Evolutionary conservation across 1,140 invertebrate genomes (phyloP).

Genomic region (Aphis gossypii): DNA sequence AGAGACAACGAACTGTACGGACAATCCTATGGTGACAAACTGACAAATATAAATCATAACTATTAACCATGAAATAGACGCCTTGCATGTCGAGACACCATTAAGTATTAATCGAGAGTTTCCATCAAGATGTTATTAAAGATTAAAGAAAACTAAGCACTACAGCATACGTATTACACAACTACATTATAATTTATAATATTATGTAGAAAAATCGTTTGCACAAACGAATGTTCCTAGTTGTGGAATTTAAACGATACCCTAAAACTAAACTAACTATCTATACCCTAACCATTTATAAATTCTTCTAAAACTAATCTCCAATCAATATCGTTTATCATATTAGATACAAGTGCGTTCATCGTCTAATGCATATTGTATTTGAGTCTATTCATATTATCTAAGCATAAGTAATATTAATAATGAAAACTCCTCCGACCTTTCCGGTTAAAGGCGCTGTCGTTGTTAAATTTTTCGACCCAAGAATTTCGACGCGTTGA

Average conservation of each 20-base stretch:
- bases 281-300: no score
- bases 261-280: not conserved
- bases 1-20: not conserved
- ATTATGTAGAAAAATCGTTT: not conserved
- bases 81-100: not conserved
- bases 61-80: not conserved
- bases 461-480: not conserved
- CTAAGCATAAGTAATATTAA: not conserved
- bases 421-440: fast-evolving
- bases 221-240: not conserved
- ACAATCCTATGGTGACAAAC: not conserved
- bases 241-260: not conserved
- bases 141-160: not conserved
- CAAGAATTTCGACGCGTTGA: not conserved
- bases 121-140: not conserved
- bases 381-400: not conserved
- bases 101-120: not conserved
- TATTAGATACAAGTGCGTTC: no score
- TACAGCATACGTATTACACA: no score
- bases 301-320: not conserved
- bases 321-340: not conserved
- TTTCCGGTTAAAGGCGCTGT: not conserved
- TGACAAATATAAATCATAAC: not conserved
- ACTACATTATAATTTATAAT: no score
- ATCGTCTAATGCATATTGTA: not conserved